These are phyloP conservation scores for Synergus itoensis DNA, from an alignment of 2,888 invertebrate species.

Conservation along the genomic window DNA sequence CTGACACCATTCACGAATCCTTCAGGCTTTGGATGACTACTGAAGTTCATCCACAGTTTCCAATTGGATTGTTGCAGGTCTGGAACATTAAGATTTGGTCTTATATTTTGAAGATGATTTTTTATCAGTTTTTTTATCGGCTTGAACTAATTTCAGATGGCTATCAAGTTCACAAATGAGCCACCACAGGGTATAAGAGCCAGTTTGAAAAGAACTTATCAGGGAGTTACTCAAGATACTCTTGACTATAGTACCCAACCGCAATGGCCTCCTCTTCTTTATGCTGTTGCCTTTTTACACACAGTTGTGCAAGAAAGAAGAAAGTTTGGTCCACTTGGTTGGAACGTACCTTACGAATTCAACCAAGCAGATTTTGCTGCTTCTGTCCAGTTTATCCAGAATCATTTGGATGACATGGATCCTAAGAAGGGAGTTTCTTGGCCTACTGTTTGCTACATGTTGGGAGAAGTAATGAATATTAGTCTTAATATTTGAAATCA, in stretches of 20 bases:
- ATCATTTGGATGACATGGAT: conserved; percentile 97
- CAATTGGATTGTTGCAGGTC: conserved; percentile 86
- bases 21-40: conserved; percentile 97
- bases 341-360: conserved; percentile 98
- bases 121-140: background rate
- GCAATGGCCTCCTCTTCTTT: conserved; percentile 96
- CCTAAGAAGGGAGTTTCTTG: conserved; percentile 98
- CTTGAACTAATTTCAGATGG: conserved; percentile 84
- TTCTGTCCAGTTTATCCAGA: conserved; percentile 96
- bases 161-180: conserved; percentile 98
- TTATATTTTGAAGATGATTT: conserved; percentile 28
- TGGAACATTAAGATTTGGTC: background rate
- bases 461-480: conserved; percentile 88
- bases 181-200: conserved; percentile 97
- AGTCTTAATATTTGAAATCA: background rate
- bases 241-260: conserved; percentile 94
- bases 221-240: conserved; percentile 92
- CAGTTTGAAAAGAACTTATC: conserved; percentile 96
- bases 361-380: conserved; percentile 98
- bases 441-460: conserved; percentile 98
- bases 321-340: conserved; percentile 97
- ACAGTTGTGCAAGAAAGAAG: conserved; percentile 96
- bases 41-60: conserved; percentile 95
- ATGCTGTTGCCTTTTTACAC: conserved; percentile 96
- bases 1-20: conserved; percentile 88